phyloP scores from a whole-genome alignment of 2,113 vertebrate species.

The Carollia perspicillata region DNA sequence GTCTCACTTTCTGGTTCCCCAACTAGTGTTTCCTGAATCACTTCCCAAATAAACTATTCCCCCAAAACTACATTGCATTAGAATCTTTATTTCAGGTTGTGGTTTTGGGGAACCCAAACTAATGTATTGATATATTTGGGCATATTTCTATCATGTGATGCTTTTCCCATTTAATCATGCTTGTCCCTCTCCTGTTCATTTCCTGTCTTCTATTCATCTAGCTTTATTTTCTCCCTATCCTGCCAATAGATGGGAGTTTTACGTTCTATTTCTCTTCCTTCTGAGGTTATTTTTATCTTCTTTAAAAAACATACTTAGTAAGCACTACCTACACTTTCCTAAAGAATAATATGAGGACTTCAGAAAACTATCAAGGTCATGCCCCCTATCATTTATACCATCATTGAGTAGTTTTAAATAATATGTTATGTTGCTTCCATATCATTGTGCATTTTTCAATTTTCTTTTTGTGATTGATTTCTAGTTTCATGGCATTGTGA shows the following conservation, averaged over 20 bases:
- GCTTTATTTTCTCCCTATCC: background rate
- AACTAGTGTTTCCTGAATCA: background rate
- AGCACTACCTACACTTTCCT: background rate
- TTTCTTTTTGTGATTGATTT: too few species aligned
- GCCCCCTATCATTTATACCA: background rate
- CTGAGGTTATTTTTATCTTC: background rate
- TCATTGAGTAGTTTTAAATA: background rate
- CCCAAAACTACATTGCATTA: background rate
- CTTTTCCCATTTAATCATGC: background rate
- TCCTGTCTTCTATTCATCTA: background rate
- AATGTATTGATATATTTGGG: background rate
- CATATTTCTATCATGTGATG: background rate
- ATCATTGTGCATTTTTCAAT: too few species aligned
- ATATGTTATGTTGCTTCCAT: too few species aligned
- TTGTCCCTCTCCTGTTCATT: background rate
- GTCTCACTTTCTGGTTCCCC: background rate
- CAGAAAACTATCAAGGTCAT: background rate
- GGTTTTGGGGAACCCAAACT: background rate
- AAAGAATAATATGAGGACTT: background rate
- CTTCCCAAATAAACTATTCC: background rate
- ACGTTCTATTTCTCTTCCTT: background rate
- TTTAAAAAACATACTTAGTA: background rate
- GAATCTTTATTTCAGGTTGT: background rate
- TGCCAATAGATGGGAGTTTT: background rate
- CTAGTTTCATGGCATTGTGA: too few species aligned